phyloP scores from a whole-genome alignment of 2,113 vertebrate genomes.

The Chelonoidis abingdonii region DNA sequence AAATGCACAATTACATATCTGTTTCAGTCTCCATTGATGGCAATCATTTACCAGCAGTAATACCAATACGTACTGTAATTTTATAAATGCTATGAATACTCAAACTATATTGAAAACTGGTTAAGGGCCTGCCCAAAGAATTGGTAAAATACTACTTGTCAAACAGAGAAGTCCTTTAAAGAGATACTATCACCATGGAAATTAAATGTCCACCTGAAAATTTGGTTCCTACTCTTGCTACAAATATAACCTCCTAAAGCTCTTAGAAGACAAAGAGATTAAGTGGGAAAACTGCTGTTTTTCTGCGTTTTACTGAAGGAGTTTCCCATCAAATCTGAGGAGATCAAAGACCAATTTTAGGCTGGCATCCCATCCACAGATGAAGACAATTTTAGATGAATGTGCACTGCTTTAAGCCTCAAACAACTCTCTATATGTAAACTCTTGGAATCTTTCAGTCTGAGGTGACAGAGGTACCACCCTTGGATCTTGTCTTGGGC shows the following conservation, averaged over 20 bases:
- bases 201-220: neutral
- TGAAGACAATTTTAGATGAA: neutral
- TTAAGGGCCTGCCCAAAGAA: neutral
- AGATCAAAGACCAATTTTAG: neutral
- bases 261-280: neutral
- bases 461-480: neutral
- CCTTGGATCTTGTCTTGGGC: neutral
- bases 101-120: neutral
- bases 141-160: neutral
- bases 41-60: constrained; percentile 15
- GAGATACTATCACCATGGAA: neutral
- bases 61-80: neutral
- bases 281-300: neutral
- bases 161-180: neutral
- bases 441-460: neutral
- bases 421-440: neutral
- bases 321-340: neutral
- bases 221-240: neutral
- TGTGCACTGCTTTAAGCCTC: neutral
- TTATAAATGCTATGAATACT: constrained; percentile 26
- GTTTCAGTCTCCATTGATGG: constrained; percentile 2
- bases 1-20: neutral
- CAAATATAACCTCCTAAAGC: neutral
- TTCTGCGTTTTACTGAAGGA: neutral
- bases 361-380: neutral